Conservation (phyloP, 2,888 invertebrate species). For the Siphlonurus alternatus region DNA sequence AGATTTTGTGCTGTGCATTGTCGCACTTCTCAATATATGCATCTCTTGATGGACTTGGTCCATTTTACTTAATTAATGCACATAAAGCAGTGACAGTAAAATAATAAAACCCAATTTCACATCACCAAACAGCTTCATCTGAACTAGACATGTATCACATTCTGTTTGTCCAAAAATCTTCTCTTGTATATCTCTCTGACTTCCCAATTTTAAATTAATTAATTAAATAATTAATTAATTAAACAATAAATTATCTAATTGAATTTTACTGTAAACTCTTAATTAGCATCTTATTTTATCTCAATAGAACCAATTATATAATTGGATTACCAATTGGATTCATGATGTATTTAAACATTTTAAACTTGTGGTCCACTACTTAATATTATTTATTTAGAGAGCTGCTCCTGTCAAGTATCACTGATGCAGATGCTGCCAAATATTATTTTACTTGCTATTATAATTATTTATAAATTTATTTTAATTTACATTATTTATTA, state of each 20-base stretch:
- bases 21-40: too few relatives aligned
- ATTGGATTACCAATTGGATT: neutral
- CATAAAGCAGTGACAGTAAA: too few relatives aligned
- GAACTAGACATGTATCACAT: constrained; percentile 12
- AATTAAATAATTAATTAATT: neutral
- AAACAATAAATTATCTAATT: neutral
- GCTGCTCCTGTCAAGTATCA: neutral
- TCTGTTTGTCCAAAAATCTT: constrained; percentile 5
- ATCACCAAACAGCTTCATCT: constrained; percentile 10
- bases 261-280: neutral
- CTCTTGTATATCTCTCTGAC: neutral
- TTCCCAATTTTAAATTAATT: constrained; percentile 1
- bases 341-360: neutral
- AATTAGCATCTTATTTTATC: too few relatives aligned
- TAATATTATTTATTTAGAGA: neutral
- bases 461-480: neutral
- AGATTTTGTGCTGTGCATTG: too few relatives aligned
- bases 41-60: too few relatives aligned
- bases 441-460: neutral
- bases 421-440: neutral
- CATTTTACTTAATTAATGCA: too few relatives aligned
- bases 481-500: neutral
- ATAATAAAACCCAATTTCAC: too few relatives aligned
- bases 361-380: neutral
- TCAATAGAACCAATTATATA: too few relatives aligned